Base-by-base conservation (phyloP, 2,113 vertebrate species). In the Cariama cristata region DNA sequence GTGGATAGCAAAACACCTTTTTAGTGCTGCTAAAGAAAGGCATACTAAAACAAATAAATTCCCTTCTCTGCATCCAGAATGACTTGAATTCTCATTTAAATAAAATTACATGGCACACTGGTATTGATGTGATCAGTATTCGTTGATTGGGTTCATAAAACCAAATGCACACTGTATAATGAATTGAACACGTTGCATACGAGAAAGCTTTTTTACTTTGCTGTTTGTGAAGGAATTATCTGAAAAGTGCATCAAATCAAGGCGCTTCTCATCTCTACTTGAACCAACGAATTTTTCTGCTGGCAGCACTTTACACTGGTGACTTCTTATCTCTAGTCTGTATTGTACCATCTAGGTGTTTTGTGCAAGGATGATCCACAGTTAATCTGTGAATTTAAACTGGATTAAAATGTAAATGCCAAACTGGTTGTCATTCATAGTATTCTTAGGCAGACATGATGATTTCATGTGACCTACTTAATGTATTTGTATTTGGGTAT, bases 91-190 rank as follows among this genome's bases (percentile, higher is more conserved):
- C 95, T 96, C 91, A 94, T 96, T 96, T 97, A 75, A 96, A 96
- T 96, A 96, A 95, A 96, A 96, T 88, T 91, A 74, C 91, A 44
- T 30, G 91, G 94, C 95, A 82, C 15, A 3, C 53, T 90, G 91
- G 66, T 91, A 66, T 89, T 91, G 94, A 87, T 97, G 91, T 82
- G 95, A 97, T 96, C 94, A 82, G 84, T 96, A 12, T 87, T 96
- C 2, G 9, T 30, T 94, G 94, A 95, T 94, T 96, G 91, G 80
- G 74, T 95, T 96, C 94, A 88, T 96, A 90, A 97, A 96, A 96
- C 80, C 94, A 42, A 89, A 42, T 42, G 76, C 86, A 55, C 53
- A 18, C 69, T 76, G 58, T 89, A 42, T 93, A 97, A 96, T 94
- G 88, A 91, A 86, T 64, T 68, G 92, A 95, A 60, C 62, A n/a